Evolutionary conservation across 2,113 vertebrate species (phyloP).

Genomic region (Oncorhynchus keta): DNA sequence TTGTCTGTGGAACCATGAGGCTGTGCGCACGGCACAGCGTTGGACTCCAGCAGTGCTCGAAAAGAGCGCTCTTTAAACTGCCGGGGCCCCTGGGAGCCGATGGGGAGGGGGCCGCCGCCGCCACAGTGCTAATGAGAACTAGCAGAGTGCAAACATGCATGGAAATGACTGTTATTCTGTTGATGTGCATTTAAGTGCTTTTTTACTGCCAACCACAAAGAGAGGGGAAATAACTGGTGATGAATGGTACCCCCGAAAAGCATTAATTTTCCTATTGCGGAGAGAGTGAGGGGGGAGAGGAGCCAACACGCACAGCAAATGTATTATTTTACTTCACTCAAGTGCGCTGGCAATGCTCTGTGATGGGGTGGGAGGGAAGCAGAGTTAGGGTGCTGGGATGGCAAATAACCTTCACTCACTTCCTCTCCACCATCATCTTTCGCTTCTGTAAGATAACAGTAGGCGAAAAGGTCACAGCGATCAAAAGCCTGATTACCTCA

Average conservation of each 20-base stretch:
- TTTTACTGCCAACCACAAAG: slow-evolving; percentile 93
- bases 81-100: slow-evolving; percentile 85
- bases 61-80: slow-evolving; percentile 94
- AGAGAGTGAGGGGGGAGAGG: slow-evolving; percentile 41
- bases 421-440: slow-evolving; percentile 21
- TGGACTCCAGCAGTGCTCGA: slow-evolving; percentile 89
- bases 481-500: slow-evolving; percentile 59
- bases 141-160: slow-evolving; percentile 92
- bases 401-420: slow-evolving; percentile 26
- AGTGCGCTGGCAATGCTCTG: slow-evolving; percentile 76
- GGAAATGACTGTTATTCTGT: slow-evolving; percentile 94
- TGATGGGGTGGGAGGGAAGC: slow-evolving; percentile 24
- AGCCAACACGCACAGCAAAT: slow-evolving; percentile 77
- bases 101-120: slow-evolving; percentile 69
- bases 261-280: slow-evolving; percentile 87
- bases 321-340: slow-evolving; percentile 88
- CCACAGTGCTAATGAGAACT: slow-evolving; percentile 90
- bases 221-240: slow-evolving; percentile 92
- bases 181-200: slow-evolving; percentile 98
- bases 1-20: slow-evolving; percentile 83
- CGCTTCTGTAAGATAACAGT: slow-evolving; percentile 36
- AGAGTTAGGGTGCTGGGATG: slow-evolving; percentile 38
- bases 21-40: slow-evolving; percentile 64
- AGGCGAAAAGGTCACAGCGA: slow-evolving; percentile 61
- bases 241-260: slow-evolving; percentile 88